A percentile compares a stretch with the other conserved stretches of the same genome.
phyloP scores from a whole-genome alignment of 2,888 invertebrate species.

The Alentia gelatinosa region DNA sequence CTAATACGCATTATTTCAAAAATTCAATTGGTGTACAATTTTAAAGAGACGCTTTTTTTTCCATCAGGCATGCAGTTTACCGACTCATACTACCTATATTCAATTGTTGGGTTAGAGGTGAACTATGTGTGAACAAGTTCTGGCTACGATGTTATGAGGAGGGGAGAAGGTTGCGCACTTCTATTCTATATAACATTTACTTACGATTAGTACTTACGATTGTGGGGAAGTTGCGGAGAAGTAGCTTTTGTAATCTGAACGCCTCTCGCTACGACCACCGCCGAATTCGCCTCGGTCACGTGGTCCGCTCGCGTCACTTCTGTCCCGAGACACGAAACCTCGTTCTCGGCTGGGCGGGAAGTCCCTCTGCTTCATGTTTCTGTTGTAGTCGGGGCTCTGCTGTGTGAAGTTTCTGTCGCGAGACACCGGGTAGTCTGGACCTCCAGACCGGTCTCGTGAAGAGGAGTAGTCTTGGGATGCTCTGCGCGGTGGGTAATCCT shows the following conservation, averaged over 20 bases:
- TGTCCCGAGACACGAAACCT: background rate
- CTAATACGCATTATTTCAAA: too few relatives aligned
- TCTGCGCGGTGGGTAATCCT: background rate
- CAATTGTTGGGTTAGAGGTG: too few relatives aligned
- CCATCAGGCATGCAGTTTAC: too few relatives aligned
- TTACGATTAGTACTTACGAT: background rate
- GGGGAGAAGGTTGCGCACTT: too few relatives aligned
- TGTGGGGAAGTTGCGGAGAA: background rate
- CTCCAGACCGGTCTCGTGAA: background rate
- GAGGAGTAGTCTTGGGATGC: background rate
- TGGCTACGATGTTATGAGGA: too few relatives aligned
- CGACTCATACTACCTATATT: too few relatives aligned
- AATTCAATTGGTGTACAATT: too few relatives aligned
- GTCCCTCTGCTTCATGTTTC: background rate
- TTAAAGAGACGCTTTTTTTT: too few relatives aligned
- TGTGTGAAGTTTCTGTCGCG: background rate
- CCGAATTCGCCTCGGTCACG: background rate
- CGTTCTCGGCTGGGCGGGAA: background rate
- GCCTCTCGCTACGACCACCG: background rate
- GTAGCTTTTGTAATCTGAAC: conserved; percentile 14
- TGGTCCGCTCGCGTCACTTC: background rate
- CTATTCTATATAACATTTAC: too few relatives aligned
- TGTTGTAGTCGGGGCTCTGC: background rate
- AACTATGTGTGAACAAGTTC: too few relatives aligned
- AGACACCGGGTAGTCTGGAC: background rate